Evolutionary conservation across 2,797 vertebrate genomes (phyloP).

Genomic region (Acridotheres tristis): DNA sequence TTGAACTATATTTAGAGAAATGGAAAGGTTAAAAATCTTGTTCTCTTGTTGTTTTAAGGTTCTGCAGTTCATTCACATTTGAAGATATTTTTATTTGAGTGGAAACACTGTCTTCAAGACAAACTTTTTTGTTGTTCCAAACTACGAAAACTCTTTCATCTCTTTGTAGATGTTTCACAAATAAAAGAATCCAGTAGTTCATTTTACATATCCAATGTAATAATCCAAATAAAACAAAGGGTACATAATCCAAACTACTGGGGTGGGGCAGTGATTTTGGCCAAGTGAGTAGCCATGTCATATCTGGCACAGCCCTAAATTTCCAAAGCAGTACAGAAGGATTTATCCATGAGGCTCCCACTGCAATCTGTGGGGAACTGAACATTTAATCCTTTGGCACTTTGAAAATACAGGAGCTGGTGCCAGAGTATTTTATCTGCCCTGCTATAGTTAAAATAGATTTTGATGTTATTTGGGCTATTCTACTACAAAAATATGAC

Average conservation of each 20-base stretch:
- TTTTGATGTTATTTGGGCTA: constrained; percentile 65
- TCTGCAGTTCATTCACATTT: constrained; percentile 39
- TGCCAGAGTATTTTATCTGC: constrained; percentile 53
- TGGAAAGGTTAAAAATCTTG: constrained; percentile 13
- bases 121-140: constrained; percentile 5
- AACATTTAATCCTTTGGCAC: constrained; percentile 42
- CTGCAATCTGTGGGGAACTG: background rate
- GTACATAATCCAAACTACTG: constrained; percentile 32
- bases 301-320: constrained; percentile 48
- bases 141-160: constrained; percentile 50
- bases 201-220: constrained; percentile 36
- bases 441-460: constrained; percentile 61
- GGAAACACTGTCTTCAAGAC: background rate
- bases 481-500: constrained; percentile 72
- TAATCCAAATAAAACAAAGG: constrained; percentile 49
- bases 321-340: constrained; percentile 61
- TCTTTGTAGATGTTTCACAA: constrained; percentile 47
- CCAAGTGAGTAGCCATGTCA: constrained; percentile 40
- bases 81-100: constrained; percentile 9
- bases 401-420: constrained; percentile 47
- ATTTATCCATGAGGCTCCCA: constrained; percentile 37
- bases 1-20: constrained; percentile 42
- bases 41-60: constrained; percentile 15
- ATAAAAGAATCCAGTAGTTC: constrained; percentile 42
- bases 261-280: constrained; percentile 39